Evolutionary conservation across 2,113 vertebrate species (phyloP).

Genomic region (Scolopax mira): DNA sequence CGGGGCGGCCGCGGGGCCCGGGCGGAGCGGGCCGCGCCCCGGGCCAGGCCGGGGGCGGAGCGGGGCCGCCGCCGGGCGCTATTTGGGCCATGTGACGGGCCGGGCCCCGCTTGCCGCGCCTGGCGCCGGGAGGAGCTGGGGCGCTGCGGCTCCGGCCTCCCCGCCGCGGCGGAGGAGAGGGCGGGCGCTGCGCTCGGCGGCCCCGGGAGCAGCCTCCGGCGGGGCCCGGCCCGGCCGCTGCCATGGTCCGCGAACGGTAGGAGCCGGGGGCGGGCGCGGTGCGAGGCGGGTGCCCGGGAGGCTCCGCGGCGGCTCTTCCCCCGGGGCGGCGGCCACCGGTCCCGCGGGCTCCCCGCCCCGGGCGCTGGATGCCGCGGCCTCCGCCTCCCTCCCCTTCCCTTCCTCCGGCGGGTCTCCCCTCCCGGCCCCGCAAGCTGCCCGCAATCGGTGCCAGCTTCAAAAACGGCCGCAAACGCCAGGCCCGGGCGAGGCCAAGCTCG

Average conservation of each 20-base stretch:
- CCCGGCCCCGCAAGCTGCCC: neutral
- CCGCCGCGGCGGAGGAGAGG: neutral
- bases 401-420: neutral
- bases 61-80: constrained; percentile 74
- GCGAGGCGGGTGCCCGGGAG: neutral
- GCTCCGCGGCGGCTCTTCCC: neutral
- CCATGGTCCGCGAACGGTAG: neutral
- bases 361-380: neutral
- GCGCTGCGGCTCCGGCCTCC: neutral
- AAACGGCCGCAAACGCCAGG: accelerated
- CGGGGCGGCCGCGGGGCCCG: neutral
- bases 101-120: neutral
- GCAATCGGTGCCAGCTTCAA: neutral
- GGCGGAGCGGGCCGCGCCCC: neutral
- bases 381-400: neutral
- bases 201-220: neutral
- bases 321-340: neutral
- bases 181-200: neutral
- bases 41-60: constrained; percentile 51
- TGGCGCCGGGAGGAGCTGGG: neutral
- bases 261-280: neutral
- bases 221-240: neutral
- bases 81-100: constrained; percentile 78
- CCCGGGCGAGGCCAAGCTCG: neutral
- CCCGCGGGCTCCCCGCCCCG: neutral